A percentile compares a stretch with the other conserved stretches of the same genome.
Conservation (phyloP, 2,113 vertebrate species). For the Gallinago jamesoni region DNA sequence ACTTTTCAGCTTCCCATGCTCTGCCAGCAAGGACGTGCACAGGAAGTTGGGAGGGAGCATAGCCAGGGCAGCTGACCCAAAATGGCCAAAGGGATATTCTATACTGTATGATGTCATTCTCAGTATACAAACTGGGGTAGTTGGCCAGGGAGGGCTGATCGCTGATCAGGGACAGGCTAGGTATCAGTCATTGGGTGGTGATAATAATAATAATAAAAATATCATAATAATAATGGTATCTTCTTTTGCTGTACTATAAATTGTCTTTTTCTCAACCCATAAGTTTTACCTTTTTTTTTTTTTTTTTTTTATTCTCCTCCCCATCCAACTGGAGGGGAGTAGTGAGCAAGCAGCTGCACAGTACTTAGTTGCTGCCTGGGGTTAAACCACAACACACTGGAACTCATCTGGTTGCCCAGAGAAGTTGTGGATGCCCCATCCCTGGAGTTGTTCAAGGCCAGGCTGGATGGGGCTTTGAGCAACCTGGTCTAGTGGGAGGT, state of each 20-base stretch:
- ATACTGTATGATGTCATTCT: background rate
- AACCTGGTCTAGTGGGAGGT: background rate
- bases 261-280: background rate
- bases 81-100: background rate
- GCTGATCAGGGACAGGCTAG: background rate
- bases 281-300: background rate
- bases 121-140: background rate
- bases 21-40: background rate
- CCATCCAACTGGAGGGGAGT: background rate
- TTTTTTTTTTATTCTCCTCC: background rate
- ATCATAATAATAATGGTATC: background rate
- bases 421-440: background rate
- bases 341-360: background rate
- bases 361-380: background rate
- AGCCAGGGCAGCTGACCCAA: background rate
- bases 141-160: background rate
- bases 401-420: background rate
- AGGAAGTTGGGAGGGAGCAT: background rate
- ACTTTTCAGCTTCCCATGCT: background rate
- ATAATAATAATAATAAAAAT: too few relatives aligned
- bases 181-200: background rate
- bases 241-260: background rate
- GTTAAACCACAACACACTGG: background rate
- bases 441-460: background rate
- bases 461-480: background rate